phyloP scores from a whole-genome alignment of 1,140 invertebrate genomes.

The Anthonomus grandis region DNA sequence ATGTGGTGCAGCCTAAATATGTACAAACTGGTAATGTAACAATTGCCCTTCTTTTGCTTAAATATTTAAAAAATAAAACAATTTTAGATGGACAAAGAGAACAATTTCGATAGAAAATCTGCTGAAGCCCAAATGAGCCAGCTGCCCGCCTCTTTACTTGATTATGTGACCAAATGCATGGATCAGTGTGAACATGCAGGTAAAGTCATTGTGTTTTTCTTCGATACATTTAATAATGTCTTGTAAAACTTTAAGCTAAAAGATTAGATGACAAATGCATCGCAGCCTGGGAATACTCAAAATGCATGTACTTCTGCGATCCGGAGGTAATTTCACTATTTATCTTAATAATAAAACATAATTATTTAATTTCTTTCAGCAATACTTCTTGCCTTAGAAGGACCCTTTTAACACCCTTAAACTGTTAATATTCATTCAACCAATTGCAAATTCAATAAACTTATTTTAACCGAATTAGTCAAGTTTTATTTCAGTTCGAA shows the following conservation, averaged over 20 bases:
- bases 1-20: slow-evolving; percentile 54
- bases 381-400: slow-evolving; percentile 26
- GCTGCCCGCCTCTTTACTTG: slow-evolving; percentile 13
- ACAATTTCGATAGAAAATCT: slow-evolving; percentile 24
- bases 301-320: slow-evolving; percentile 36
- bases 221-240: too few species aligned
- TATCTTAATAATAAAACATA: not conserved
- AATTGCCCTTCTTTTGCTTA: too few species aligned
- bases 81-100: slow-evolving; percentile 30
- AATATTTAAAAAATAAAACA: slow-evolving; percentile 2
- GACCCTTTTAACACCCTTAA: not conserved
- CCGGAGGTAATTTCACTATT: slow-evolving; percentile 22
- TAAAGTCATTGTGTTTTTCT: too few species aligned
- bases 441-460: too few species aligned
- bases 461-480: too few species aligned
- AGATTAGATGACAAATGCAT: slow-evolving; percentile 33
- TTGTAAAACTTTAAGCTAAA: slow-evolving; percentile 28
- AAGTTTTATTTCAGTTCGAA: too few species aligned
- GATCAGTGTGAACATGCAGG: slow-evolving; percentile 27
- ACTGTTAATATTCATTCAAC: not conserved
- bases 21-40: slow-evolving; percentile 53
- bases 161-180: slow-evolving; percentile 16
- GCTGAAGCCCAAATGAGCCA: slow-evolving; percentile 7
- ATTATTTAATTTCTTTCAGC: slow-evolving; percentile 10
- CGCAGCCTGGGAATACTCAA: slow-evolving; percentile 33